These are phyloP conservation scores for Pentamera pediparva DNA, from an alignment of 53 echinoderm and acorn worm genomes.

Conservation along the genomic window DNA sequence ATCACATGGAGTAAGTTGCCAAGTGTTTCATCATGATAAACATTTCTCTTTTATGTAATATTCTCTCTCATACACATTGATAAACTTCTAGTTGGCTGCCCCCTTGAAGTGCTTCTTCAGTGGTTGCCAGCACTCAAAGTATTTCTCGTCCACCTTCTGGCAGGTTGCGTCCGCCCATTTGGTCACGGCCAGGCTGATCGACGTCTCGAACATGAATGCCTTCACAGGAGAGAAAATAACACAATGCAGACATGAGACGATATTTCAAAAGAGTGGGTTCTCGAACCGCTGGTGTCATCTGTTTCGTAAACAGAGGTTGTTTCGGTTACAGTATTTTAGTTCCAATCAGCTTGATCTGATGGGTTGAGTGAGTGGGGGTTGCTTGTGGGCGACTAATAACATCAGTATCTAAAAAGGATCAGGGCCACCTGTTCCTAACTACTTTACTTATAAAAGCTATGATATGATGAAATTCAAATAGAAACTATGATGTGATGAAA, in stretches of 20 bases:
- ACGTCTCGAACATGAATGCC: slow-evolving; percentile 98
- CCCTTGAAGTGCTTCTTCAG: slow-evolving; percentile 80
- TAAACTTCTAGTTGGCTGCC: slow-evolving; percentile 1
- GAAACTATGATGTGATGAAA: no score
- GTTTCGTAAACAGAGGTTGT: no score
- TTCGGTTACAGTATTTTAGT: no score
- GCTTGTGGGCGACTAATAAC: no score
- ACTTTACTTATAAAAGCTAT: no score
- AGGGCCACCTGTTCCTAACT: no score
- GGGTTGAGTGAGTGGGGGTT: no score
- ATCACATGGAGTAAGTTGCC: no score
- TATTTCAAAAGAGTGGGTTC: neutral
- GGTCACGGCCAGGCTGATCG: slow-evolving; percentile 84
- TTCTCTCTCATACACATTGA: neutral
- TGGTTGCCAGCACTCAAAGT: slow-evolving; percentile 86
- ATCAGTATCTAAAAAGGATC: no score
- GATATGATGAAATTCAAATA: no score
- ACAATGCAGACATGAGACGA: neutral
- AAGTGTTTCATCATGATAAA: neutral
- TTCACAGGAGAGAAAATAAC: slow-evolving; percentile 8
- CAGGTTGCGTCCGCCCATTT: slow-evolving; percentile 85
- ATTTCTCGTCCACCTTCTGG: slow-evolving; percentile 65
- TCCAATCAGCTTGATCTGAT: no score
- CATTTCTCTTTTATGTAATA: neutral
- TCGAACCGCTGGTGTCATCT: no score